Evolutionary conservation across 2,797 vertebrate genomes (phyloP), one percentile per base, ranked within the genome.

Genomic region (Sebastolobus alascanus): DNA sequence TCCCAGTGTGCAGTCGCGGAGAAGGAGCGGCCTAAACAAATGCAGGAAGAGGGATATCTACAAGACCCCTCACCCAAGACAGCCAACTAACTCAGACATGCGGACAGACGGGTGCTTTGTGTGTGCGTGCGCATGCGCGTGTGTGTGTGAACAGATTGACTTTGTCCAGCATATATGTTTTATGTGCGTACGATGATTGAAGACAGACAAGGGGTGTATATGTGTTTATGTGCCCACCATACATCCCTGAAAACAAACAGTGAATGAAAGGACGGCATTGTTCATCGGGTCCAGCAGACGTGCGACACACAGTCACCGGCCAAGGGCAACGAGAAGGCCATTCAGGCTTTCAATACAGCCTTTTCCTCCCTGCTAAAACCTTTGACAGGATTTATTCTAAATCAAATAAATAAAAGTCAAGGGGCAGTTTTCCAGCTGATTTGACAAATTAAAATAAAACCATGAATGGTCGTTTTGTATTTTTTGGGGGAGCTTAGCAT

Each of bases 1-100:
- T 90, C 92, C 64, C 69, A 71, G 74, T 35, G 65, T 73, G 75
- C 71, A 63, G 77, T 73, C 16, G 27, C 3, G 27, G 72, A 79
- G 80, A 83, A 79, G 68, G 77, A 87, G 73, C 74, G 2, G 35
- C 71, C 43, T 76, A 88, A 63, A 95, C 93, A 95, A 94, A 94
- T 73, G 50, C 93, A 93, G 94, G 93, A 94, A 95, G 89, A 78
- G 71, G 70, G 89, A 87, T 89, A 92, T 93, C 92, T 87, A 43
- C 82, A 77, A 79, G 87, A 86, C 73, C 85, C 81, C 72, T 90
- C 72, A 86, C 84, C 83, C 89, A 80, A 82, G 88, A 92, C 75
- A 71, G 80, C 83, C 74, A 68, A 37, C 43, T 29, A 61, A 87
- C 71, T 43, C 73, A 84, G 82, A 90, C 87, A 80, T 58, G 89